Conservation (phyloP, 2,113 vertebrate genomes). For the Ophiodon elongatus region DNA sequence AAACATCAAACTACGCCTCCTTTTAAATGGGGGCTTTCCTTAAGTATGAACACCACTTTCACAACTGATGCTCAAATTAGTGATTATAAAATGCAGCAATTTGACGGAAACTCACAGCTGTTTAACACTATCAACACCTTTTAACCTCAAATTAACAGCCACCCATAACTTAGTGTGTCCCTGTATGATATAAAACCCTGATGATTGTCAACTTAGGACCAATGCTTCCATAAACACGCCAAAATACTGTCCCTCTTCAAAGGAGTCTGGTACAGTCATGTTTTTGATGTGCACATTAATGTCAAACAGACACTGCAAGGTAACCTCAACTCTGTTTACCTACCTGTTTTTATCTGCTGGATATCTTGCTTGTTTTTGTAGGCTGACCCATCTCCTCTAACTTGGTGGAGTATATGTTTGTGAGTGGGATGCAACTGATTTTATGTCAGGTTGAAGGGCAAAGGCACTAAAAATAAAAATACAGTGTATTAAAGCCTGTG, state of each 20-base stretch:
- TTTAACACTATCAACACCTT: not conserved
- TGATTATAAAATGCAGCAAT: not conserved
- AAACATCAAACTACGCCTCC: not conserved
- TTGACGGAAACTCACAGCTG: conserved; percentile 6
- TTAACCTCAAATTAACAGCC: conserved; percentile 26
- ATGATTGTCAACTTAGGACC: not conserved
- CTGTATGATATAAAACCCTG: not conserved
- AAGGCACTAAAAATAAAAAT: not conserved
- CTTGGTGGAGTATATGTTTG: not conserved
- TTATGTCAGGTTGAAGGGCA: not conserved
- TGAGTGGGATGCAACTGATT: not conserved
- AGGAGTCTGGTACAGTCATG: not conserved
- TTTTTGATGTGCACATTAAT: conserved; percentile 21
- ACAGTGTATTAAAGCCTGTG: not conserved
- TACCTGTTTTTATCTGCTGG: not conserved
- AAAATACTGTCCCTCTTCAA: not conserved
- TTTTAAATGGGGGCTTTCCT: not conserved
- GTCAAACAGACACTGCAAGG: conserved; percentile 15
- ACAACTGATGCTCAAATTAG: not conserved
- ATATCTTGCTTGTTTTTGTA: not conserved
- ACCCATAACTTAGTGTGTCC: conserved; percentile 20
- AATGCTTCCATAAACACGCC: not conserved
- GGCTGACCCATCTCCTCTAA: not conserved
- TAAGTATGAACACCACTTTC: not conserved
- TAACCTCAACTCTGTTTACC: conserved; percentile 40